Conservation (phyloP, 2,888 invertebrate genomes). For the Watsonalla cultraria region DNA sequence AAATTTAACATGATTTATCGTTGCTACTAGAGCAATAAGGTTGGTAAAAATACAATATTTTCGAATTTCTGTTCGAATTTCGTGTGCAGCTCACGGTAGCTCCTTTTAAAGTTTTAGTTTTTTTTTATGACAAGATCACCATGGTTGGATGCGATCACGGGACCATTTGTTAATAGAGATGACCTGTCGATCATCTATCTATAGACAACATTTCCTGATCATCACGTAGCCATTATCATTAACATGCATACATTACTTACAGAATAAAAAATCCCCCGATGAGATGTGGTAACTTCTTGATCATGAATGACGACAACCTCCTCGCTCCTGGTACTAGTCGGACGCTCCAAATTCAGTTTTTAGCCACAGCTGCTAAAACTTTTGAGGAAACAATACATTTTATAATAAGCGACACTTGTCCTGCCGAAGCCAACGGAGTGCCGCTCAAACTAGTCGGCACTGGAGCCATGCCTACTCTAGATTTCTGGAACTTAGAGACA, state of each 20-base stretch:
- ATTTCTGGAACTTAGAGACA: conserved; percentile 75
- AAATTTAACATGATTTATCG: too few species aligned
- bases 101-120: too few species aligned
- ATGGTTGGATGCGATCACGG: too few species aligned
- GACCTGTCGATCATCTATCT: too few species aligned
- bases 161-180: too few species aligned
- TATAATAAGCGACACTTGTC: conserved; percentile 67
- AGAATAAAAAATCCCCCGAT: conserved; percentile 61
- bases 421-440: conserved; percentile 70
- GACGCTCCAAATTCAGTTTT: conserved; percentile 60
- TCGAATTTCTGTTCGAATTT: too few species aligned
- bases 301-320: conserved; percentile 64
- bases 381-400: conserved; percentile 67
- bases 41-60: neutral
- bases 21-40: too few species aligned
- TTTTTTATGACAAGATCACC: too few species aligned
- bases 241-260: conserved; percentile 4
- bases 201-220: too few species aligned
- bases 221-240: too few species aligned
- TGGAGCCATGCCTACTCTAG: conserved; percentile 77
- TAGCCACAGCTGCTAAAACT: conserved; percentile 47
- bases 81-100: too few species aligned
- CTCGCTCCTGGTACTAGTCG: conserved; percentile 64
- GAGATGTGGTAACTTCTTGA: conserved; percentile 65
- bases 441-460: conserved; percentile 69